Evolutionary conservation across 2,888 invertebrate species (phyloP).

Genomic region (Falcaria lacertinaria): DNA sequence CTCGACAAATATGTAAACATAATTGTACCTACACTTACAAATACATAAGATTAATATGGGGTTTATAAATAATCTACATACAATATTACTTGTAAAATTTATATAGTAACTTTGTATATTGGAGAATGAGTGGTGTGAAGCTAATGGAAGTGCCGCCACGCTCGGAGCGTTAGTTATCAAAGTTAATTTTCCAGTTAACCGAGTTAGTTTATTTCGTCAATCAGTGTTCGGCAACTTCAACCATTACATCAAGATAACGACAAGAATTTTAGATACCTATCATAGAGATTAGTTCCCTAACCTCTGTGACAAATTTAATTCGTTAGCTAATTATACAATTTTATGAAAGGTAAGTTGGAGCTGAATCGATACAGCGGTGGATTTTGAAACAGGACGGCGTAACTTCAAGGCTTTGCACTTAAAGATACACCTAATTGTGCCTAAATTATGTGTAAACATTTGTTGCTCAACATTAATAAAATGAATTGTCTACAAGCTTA

Average conservation of each 20-base stretch:
- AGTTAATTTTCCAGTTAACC: slow-evolving; percentile 64
- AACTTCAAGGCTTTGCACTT: slow-evolving; percentile 6
- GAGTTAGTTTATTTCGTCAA: slow-evolving; percentile 57
- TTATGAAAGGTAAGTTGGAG: slow-evolving; percentile 31
- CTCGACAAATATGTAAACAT: too few relatives aligned
- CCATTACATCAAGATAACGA: slow-evolving; percentile 27
- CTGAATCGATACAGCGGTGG: slow-evolving; percentile 12
- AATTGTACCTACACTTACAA: too few relatives aligned
- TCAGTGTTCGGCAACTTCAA: slow-evolving; percentile 41
- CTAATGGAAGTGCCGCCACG: slow-evolving; percentile 38
- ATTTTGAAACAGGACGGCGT: too few relatives aligned
- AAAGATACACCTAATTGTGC: neutral
- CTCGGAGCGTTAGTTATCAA: slow-evolving; percentile 51
- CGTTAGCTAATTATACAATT: slow-evolving; percentile 36
- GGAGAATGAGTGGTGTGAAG: slow-evolving; percentile 25
- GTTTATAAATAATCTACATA: too few relatives aligned
- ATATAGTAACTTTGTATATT: neutral
- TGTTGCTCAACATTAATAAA: neutral
- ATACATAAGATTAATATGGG: too few relatives aligned
- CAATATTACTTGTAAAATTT: neutral
- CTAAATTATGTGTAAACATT: neutral
- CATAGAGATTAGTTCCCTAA: slow-evolving; percentile 25
- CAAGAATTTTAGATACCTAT: slow-evolving; percentile 20
- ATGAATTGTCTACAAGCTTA: neutral
- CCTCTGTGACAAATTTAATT: slow-evolving; percentile 44